These are phyloP conservation scores for Sebastes trivittatus DNA, from an alignment of 2,797 vertebrate species.

Conservation along the genomic window DNA sequence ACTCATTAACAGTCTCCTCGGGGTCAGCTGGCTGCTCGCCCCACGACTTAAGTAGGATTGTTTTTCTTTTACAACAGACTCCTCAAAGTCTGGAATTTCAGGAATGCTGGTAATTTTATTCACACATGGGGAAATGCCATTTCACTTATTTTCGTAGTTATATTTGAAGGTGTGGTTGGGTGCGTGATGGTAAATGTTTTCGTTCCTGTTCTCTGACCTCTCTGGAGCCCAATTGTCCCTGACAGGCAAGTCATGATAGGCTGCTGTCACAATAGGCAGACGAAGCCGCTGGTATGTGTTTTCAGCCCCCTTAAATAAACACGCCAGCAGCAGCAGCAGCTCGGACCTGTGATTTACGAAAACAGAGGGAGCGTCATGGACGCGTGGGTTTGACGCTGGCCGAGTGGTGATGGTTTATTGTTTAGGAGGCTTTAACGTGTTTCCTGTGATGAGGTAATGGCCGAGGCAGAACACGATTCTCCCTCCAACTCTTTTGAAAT, in stretches of 20 bases:
- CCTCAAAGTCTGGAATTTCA: neutral
- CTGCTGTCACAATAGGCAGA: slow-evolving; percentile 43
- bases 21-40: neutral
- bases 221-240: slow-evolving; percentile 32
- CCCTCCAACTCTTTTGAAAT: neutral
- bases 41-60: neutral
- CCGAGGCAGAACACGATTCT: neutral
- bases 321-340: neutral
- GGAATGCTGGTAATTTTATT: neutral
- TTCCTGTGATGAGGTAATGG: slow-evolving; percentile 37
- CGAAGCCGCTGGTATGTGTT: slow-evolving; percentile 59
- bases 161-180: neutral
- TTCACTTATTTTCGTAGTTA: neutral
- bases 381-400: neutral
- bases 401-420: slow-evolving; percentile 7
- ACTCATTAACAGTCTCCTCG: neutral
- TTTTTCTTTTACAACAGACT: slow-evolving; percentile 1
- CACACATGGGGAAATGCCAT: neutral
- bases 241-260: slow-evolving; percentile 34
- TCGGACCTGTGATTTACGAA: slow-evolving; percentile 24
- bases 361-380: slow-evolving; percentile 9
- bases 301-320: slow-evolving; percentile 62
- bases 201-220: slow-evolving; percentile 35
- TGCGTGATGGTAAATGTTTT: slow-evolving; percentile 31
- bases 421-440: slow-evolving; percentile 18